Evolutionary conservation across 2,797 vertebrate genomes (phyloP).

Genomic region (Chaetophractus vellerosus): DNA sequence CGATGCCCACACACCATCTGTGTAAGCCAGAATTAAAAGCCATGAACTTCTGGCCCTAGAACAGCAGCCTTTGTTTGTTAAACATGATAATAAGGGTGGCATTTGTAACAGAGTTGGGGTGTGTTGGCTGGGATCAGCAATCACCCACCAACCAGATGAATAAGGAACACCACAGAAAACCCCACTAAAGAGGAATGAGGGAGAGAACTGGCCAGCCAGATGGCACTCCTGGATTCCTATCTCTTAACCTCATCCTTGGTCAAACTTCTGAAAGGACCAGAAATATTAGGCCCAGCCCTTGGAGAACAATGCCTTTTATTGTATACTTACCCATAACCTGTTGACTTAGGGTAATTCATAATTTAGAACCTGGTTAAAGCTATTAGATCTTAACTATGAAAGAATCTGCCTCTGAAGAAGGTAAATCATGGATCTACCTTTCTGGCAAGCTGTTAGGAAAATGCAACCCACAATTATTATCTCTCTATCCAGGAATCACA

Average conservation of each 20-base stretch:
- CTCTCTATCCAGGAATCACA: neutral
- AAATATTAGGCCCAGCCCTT: neutral
- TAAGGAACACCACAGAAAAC: conserved; percentile 64
- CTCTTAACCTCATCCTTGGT: conserved; percentile 19
- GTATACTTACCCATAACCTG: neutral
- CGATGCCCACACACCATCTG: conserved; percentile 75
- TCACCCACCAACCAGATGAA: conserved; percentile 75
- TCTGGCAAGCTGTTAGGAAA: neutral
- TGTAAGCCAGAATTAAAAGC: conserved; percentile 50
- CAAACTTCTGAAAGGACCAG: conserved; percentile 11
- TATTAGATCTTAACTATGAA: neutral
- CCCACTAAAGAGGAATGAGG: neutral
- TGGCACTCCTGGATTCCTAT: neutral
- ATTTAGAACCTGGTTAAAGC: neutral
- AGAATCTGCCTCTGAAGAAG: neutral
- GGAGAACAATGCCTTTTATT: neutral
- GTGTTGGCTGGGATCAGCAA: conserved; percentile 4
- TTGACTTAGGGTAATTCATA: neutral
- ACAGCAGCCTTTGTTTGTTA: conserved; percentile 54
- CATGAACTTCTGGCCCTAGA: conserved; percentile 65
- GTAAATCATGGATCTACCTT: neutral
- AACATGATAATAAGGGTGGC: conserved; percentile 54
- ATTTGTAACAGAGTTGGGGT: conserved; percentile 57
- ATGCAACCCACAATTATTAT: neutral
- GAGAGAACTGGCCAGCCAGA: conserved; percentile 47